Base-by-base conservation (phyloP, 2,888 invertebrate genomes). In the Chromoteleia sp. region DNA sequence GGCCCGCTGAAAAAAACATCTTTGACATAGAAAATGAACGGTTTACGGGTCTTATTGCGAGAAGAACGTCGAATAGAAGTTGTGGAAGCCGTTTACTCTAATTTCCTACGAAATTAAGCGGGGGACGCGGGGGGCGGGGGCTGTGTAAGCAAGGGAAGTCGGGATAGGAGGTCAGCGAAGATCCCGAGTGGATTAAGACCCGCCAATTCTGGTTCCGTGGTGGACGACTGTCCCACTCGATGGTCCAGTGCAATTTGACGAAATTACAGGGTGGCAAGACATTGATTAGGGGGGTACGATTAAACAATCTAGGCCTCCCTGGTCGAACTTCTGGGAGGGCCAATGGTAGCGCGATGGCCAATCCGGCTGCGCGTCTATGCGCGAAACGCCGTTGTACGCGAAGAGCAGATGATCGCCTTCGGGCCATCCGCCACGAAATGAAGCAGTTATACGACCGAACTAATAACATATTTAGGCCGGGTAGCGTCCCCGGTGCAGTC, bases 401-500 rank as follows among this genome's bases (percentile, higher is more conserved):
- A 79, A 68, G 84, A 87, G 89, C 88, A 89, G 90, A 91, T 88
- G 91, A 90, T 91, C 88, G 88, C 90, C 91, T 88, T 87, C 86
- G 83, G 91, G 91, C 87, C 88, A 88, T 88, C 88, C 89, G 87
- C 90, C 89, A 88, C 89, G 88, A 91, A 91, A 91, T 91, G 90
- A 91, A 91, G 91, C 91, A 89, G 91, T 91, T 91, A 91, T 91
- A 91, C 90, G 91, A 91, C 89, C 90, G 88, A 89, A 89, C 91
- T 91, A 91, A 91, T 91, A 91, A 91, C 91, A 91, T 91, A 91
- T 91, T 91, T 91, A 91, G 90, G 89, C 87, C 86, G 86, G 86
- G 85, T 85, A 87, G 87, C 86, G 85, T 87, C 88, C 85, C 86
- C 85, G 86, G 85, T 84, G 83, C 70, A 84, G 83, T 82, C 84